Conservation (phyloP, 2,113 vertebrate genomes). For the Trichomycterus rosablanca region DNA sequence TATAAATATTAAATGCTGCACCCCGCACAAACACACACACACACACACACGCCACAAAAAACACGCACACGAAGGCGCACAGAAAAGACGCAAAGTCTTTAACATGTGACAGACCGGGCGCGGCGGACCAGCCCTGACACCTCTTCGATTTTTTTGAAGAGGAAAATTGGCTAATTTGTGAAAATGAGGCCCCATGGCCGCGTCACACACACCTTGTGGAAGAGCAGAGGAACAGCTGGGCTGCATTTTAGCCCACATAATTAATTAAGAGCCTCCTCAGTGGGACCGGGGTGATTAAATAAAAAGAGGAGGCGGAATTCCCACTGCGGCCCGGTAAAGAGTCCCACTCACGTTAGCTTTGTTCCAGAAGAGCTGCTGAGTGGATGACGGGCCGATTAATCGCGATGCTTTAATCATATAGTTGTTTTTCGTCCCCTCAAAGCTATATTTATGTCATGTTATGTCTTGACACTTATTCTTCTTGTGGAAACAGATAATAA, state of each 20-base stretch:
- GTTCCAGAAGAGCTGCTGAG: slow-evolving; percentile 47
- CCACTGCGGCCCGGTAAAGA: slow-evolving; percentile 61
- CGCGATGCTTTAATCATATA: neutral
- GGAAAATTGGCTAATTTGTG: slow-evolving; percentile 52
- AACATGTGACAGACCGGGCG: slow-evolving; percentile 30
- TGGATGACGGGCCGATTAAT: slow-evolving; percentile 3
- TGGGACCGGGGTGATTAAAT: slow-evolving; percentile 78
- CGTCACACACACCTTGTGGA: slow-evolving; percentile 52
- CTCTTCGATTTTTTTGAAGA: slow-evolving; percentile 43
- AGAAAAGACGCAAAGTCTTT: slow-evolving; percentile 35
- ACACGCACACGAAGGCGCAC: no score
- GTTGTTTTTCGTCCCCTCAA: neutral
- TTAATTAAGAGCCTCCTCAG: slow-evolving; percentile 76
- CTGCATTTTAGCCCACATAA: slow-evolving; percentile 79
- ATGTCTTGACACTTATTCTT: no score
- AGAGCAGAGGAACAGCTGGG: slow-evolving; percentile 71
- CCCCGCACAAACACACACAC: neutral
- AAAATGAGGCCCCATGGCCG: slow-evolving; percentile 52
- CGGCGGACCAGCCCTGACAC: slow-evolving; percentile 59
- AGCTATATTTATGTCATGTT: no score
- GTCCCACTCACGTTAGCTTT: slow-evolving; percentile 64
- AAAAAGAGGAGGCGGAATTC: slow-evolving; percentile 65
- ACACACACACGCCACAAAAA: no score
- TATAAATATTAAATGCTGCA: slow-evolving; percentile 42
- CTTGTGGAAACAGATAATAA: no score